Conservation (phyloP, 2,113 vertebrate species). For the Progne subis region DNA sequence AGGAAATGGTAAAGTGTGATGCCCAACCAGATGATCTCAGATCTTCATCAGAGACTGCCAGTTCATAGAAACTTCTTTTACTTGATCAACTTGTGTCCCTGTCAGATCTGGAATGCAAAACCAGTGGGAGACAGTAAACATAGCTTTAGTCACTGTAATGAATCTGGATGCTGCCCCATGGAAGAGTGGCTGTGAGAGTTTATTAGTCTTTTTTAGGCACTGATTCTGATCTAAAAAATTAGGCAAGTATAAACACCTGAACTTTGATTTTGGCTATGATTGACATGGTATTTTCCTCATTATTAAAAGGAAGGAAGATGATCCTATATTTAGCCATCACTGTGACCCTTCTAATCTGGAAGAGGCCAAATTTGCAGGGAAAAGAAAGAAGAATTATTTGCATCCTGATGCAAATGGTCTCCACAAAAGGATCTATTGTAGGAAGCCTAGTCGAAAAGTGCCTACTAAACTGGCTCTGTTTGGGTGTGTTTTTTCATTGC, state of each 20-base stretch:
- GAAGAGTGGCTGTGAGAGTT: background rate
- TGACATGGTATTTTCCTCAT: background rate
- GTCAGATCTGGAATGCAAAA: background rate
- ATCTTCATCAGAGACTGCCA: background rate
- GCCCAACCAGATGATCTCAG: background rate
- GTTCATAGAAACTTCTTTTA: background rate
- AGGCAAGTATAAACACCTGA: rapidly evolving
- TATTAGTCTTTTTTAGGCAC: background rate
- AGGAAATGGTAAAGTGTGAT: background rate
- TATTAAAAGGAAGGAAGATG: background rate
- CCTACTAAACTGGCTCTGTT: background rate
- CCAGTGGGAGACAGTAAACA: background rate
- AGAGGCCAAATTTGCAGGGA: background rate
- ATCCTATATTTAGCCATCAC: background rate
- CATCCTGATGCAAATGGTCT: background rate
- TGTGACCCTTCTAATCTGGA: background rate
- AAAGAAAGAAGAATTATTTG: background rate
- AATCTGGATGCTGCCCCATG: background rate
- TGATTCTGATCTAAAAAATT: background rate
- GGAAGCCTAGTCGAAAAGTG: background rate
- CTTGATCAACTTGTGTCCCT: background rate
- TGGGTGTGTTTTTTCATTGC: background rate
- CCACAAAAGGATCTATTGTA: background rate
- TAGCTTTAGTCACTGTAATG: background rate
- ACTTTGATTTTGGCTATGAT: background rate